Base-by-base conservation (phyloP, 2,113 vertebrate species). In the Mionectes macconnelli region DNA sequence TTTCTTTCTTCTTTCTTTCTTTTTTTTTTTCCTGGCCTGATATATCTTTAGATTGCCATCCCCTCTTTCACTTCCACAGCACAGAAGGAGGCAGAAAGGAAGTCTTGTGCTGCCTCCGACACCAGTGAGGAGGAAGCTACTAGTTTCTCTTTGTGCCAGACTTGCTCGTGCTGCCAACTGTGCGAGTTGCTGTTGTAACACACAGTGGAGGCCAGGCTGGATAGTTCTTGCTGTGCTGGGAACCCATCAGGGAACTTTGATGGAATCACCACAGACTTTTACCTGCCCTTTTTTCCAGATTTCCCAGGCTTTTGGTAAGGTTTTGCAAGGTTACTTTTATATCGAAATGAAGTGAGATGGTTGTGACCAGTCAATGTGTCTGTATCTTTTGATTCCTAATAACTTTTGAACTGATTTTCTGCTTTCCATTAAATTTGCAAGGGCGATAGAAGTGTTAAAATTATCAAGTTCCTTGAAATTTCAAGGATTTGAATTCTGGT, bases 31-130 rank as follows among this genome's bases (percentile, higher is more conserved):
- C 4, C 21, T 77, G 40, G 35, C 10, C 37, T 42, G 52, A 6
- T 20, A 27, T 3, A 23, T 45, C 52, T 94, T 67, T 79, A 85
- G 39, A 17, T 17, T 87, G 55, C n/a, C 56, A 47, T 75, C 77
- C 45, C 39, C 23, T 86, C 63, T 87, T 70, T 78, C 53, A 60
- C 59, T 92, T 28, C 55, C 1, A 4, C 64, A 27, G 50, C 1
- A 23, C 1, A 0, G n/a, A 9, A 72, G 81, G 70, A 52, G 64
- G 73, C 93, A 84, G 83, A 92, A 82, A 93, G 96, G 97, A 98
- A 97, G 91, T 97, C 76, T 95, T 95, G 92, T 82, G 80, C 93
- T 88, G 92, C 87, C 70, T 79, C 81, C 4, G 6, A 44, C n/a
- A 5, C 63, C 70, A 95, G 81, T 89, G 56, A 53, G 93, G 75